Evolutionary conservation across 1,140 invertebrate genomes (phyloP).

Genomic region (Delia radicum): DNA sequence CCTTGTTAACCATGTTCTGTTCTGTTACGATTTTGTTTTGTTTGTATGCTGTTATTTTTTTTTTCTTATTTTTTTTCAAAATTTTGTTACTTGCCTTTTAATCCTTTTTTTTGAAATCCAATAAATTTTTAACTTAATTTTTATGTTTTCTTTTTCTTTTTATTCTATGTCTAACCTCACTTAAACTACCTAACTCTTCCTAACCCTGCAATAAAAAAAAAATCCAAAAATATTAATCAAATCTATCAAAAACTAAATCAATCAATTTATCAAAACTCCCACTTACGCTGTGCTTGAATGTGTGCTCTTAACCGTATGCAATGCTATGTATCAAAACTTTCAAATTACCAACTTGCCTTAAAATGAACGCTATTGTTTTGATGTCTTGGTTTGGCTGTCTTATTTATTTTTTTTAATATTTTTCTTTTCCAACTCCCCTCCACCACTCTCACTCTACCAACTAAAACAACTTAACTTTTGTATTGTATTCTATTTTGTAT

Average conservation of each 20-base stretch:
- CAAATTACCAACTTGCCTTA: background rate
- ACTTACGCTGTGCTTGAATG: background rate
- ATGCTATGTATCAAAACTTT: background rate
- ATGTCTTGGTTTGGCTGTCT: background rate
- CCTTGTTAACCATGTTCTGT: too few relatives aligned
- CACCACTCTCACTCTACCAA: background rate
- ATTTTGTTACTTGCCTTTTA: background rate
- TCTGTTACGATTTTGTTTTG: background rate
- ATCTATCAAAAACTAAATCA: background rate
- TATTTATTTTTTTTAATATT: background rate
- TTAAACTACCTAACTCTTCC: background rate
- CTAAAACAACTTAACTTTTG: background rate
- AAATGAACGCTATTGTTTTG: background rate
- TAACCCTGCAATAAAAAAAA: background rate
- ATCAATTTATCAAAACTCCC: background rate
- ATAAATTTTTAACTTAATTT: slow-evolving; percentile 38
- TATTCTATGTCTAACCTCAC: slow-evolving; percentile 6
- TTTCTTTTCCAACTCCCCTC: slow-evolving; percentile 6
- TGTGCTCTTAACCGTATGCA: background rate
- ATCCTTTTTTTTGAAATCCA: background rate
- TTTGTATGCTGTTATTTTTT: background rate
- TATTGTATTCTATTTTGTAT: background rate
- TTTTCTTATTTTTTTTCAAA: background rate
- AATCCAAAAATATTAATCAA: background rate
- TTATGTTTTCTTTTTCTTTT: slow-evolving; percentile 47